Base-by-base conservation (phyloP, 1,140 invertebrate species). In the Platorchestia sp. region DNA sequence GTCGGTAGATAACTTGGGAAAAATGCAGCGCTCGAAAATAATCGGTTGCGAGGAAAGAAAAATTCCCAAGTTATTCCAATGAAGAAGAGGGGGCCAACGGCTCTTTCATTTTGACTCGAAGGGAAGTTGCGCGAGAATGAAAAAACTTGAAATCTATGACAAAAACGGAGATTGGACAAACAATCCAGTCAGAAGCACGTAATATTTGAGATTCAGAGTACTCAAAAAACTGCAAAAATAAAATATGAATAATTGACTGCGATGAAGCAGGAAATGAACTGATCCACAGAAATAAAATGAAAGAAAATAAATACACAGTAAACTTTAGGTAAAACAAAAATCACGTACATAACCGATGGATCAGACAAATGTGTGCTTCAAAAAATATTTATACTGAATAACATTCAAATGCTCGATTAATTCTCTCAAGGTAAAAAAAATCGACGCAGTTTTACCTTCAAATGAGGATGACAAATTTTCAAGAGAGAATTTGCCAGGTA, bases 41-140 rank as follows among this genome's bases (percentile, higher is more conserved):
- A 93, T 93, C 91, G 43, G 43, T 45, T 40, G 91, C 91, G 45
- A 47, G 91, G 91, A 44, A 93, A 45, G 43, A 93, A 45, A 45
- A 93, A 93, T 93, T 93, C n/a, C 43, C 45, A 93, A 93, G 91
- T 93, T 45, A 93, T 93, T 45, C 91, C 91, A 93, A 47, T 45
- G 45, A 45, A 93, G 45, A 44, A 93, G 91, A 93, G 91, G 91
- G 59, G 91, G 91, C 45, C 91, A 90, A 47, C 43, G 45, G 40
- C 43, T 93, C 45, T 93, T 93, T 93, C 91, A 93, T 93, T 93
- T 93, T 44, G 45, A 44, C 87, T 44, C 87, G 43, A 89, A 89
- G 87, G 87, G 87, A 44, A 41, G n/a, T 89, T 89, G 59, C 27
- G 59, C 59, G 59, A 14, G 59, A 75, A 75, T 75, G 59, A 75